A percentile compares a stretch with the other conserved stretches of the same genome.
Conservation (phyloP, 2,888 invertebrate genomes). For the Mythimna ferrago region DNA sequence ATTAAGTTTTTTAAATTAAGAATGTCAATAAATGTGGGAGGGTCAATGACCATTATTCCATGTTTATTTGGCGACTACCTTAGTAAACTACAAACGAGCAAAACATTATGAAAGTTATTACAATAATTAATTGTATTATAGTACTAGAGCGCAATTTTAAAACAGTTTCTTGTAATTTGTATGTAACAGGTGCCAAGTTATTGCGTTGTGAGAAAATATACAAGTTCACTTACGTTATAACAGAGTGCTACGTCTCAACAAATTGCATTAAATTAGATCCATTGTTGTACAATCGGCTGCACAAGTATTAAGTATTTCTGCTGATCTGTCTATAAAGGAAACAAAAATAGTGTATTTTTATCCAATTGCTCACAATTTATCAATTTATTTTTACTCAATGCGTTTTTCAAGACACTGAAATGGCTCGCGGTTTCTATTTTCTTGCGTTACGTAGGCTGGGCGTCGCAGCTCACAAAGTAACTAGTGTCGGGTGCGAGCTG, state of each 20-base stretch:
- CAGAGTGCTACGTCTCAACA: conserved; percentile 49
- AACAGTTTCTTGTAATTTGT: conserved; percentile 39
- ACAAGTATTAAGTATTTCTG: conserved; percentile 12
- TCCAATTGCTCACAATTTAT: too few species aligned
- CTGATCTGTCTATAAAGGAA: neutral
- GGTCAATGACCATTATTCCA: too few species aligned
- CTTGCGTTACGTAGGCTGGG: too few species aligned
- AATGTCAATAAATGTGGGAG: too few species aligned
- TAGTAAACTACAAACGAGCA: conserved; percentile 40
- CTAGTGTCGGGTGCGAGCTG: too few species aligned
- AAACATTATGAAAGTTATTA: conserved; percentile 30
- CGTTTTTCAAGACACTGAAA: too few species aligned
- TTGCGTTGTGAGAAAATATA: conserved; percentile 39
- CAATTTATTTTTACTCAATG: too few species aligned
- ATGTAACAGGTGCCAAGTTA: conserved; percentile 49
- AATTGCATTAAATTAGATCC: conserved; percentile 46
- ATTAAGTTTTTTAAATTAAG: too few species aligned
- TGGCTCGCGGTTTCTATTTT: too few species aligned
- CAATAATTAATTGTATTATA: conserved; percentile 11
- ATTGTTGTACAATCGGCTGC: conserved; percentile 34
- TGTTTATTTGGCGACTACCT: too few species aligned
- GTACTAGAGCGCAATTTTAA: conserved; percentile 12
- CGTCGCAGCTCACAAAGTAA: too few species aligned
- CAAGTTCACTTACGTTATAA: conserved; percentile 33
- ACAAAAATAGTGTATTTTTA: neutral